phyloP scores from a whole-genome alignment of 2,113 vertebrate genomes.

The Catharus minimus region DNA sequence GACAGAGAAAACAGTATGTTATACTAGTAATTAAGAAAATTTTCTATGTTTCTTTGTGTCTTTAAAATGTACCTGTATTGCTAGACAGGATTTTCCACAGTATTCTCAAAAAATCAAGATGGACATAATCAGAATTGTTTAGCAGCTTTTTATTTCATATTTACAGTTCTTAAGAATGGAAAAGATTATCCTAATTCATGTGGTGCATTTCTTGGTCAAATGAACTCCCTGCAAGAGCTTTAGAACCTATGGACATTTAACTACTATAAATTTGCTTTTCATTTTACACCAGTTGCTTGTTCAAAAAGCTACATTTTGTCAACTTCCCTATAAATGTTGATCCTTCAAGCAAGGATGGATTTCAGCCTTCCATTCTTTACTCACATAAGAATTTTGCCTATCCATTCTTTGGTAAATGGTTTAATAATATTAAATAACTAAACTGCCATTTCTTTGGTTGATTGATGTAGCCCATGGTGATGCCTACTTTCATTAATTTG shows the following conservation, averaged over 20 bases:
- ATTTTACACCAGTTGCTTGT: background rate
- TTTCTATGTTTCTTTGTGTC: background rate
- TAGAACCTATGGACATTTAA: background rate
- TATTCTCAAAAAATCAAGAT: background rate
- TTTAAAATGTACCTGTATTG: background rate
- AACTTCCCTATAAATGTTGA: background rate
- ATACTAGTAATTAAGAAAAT: background rate
- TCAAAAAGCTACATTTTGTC: background rate
- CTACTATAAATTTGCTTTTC: background rate
- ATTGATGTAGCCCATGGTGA: background rate
- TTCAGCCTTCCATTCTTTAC: background rate
- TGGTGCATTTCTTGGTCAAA: background rate
- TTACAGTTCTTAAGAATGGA: background rate
- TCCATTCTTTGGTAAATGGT: background rate
- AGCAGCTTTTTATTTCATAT: background rate
- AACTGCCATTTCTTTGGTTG: background rate
- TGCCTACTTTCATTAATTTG: background rate
- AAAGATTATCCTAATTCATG: background rate
- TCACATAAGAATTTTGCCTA: background rate
- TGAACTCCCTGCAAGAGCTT: background rate
- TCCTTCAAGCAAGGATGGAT: background rate
- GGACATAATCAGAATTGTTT: background rate
- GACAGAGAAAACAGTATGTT: slow-evolving; percentile 75
- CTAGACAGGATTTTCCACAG: background rate
- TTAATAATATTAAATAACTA: background rate